Base-by-base conservation (phyloP, 1,140 invertebrate genomes). In the Hesperophylax magnus region DNA sequence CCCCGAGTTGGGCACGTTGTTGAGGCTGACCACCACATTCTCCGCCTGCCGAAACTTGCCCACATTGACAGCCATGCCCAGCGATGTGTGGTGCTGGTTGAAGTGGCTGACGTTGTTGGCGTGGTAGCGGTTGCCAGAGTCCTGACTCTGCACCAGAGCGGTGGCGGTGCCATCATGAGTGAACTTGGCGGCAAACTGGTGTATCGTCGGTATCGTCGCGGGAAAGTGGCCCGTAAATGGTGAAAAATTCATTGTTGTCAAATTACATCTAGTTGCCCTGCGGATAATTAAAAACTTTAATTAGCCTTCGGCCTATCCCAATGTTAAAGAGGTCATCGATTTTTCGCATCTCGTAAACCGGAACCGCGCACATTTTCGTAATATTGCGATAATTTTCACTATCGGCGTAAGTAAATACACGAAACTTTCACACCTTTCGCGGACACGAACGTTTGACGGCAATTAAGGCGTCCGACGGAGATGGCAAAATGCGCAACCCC, bases 171-270 rank as follows among this genome's bases (percentile, higher is more conserved):
- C 89, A 83, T 92, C 89, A 84, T 92, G 91, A 58, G 89, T 88
- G 78, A 90, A 88, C 85, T 90, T 90, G 20, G 88, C 89, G 3
- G 92, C 90, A 84, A 93, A 93, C 85, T 93, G 92, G 87, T 93
- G 92, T 80, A 93, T 93, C 78, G 91, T 91, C 63, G 92, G 92
- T 86, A 93, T 92, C 54, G 91, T 89, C 83, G 91, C 89, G 78
- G 92, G 91, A 87, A 93, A 93, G 81, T 93, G 92, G 83, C 92
- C 91, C 86, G 92, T 92, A 85, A 93, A 93, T 82, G 92, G 92
- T 85, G 92, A 91, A 86, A 93, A 93, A 90, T 93, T 93, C 92
- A 93, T 93, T 87, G 86, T 86, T 86, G 84, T 22, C 27, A 58
- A 85, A 24, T 60, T 54, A 47, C 63, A 22, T 77, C 75, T 78